These are phyloP conservation scores for Vultur gryphus DNA, from an alignment of 2,797 vertebrate species.

Conservation along the genomic window DNA sequence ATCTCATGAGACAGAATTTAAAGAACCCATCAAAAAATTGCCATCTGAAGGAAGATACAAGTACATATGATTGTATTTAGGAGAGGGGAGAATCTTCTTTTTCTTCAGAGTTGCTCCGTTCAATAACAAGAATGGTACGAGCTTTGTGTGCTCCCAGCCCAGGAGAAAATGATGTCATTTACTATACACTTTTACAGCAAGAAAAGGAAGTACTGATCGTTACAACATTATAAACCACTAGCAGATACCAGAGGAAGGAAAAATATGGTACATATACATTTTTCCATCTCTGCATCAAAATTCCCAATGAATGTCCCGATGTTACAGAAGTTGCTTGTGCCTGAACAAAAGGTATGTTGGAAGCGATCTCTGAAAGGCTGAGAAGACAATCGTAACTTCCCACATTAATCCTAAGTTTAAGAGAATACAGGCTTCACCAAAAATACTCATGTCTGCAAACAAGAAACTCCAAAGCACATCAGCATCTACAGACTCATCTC, in stretches of 20 bases:
- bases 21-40: constrained; percentile 60
- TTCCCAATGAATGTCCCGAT: not conserved
- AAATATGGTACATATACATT: not conserved
- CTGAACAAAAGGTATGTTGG: not conserved
- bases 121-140: not conserved
- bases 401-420: not conserved
- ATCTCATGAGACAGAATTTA: constrained; percentile 61
- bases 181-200: not conserved
- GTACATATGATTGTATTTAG: not conserved
- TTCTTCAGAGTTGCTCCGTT: not conserved
- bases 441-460: not conserved
- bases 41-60: constrained; percentile 5
- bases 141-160: not conserved
- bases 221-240: not conserved
- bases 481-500: not conserved
- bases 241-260: not conserved
- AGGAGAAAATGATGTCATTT: constrained; percentile 14
- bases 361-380: not conserved
- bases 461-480: constrained; percentile 4
- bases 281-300: not conserved
- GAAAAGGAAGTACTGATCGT: not conserved
- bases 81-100: not conserved
- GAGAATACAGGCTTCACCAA: not conserved
- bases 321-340: not conserved
- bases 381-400: not conserved